Evolutionary conservation across 2,113 vertebrate species (phyloP).

Genomic region (Rutilus rutilus): DNA sequence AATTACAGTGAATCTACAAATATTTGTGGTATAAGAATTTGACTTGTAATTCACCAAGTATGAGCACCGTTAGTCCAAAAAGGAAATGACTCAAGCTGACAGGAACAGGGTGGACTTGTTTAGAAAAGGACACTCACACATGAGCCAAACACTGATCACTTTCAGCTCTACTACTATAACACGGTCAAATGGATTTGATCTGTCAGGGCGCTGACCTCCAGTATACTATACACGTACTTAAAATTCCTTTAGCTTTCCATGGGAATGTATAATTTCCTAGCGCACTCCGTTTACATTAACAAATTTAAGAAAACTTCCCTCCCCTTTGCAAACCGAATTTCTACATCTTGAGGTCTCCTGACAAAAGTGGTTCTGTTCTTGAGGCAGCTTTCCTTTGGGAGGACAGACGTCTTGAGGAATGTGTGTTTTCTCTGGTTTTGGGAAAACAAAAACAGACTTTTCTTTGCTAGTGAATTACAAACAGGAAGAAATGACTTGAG

Average conservation of each 20-base stretch:
- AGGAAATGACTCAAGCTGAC: slow-evolving; percentile 35
- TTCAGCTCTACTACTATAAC: background rate
- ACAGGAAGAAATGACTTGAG: background rate
- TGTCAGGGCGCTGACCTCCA: background rate
- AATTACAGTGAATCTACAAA: background rate
- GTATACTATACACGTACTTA: background rate
- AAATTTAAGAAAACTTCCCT: background rate
- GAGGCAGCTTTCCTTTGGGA: slow-evolving; percentile 64
- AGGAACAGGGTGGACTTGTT: slow-evolving; percentile 11
- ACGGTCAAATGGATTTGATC: background rate
- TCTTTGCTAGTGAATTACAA: slow-evolving; percentile 22
- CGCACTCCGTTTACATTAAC: background rate
- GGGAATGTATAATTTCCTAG: background rate
- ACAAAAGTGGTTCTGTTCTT: background rate
- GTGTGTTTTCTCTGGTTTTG: slow-evolving; percentile 38
- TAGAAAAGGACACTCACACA: slow-evolving; percentile 1
- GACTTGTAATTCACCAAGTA: background rate
- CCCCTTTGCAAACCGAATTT: background rate
- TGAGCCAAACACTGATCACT: slow-evolving; percentile 7
- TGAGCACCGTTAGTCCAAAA: background rate
- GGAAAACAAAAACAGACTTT: background rate
- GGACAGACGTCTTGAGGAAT: slow-evolving; percentile 72
- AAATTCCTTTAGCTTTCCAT: background rate
- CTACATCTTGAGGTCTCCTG: background rate
- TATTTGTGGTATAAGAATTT: background rate